A percentile compares a stretch with the other conserved stretches of the same genome.
Evolutionary conservation across 2,888 invertebrate genomes (phyloP).

Genomic region (Cynaeus angustus): DNA sequence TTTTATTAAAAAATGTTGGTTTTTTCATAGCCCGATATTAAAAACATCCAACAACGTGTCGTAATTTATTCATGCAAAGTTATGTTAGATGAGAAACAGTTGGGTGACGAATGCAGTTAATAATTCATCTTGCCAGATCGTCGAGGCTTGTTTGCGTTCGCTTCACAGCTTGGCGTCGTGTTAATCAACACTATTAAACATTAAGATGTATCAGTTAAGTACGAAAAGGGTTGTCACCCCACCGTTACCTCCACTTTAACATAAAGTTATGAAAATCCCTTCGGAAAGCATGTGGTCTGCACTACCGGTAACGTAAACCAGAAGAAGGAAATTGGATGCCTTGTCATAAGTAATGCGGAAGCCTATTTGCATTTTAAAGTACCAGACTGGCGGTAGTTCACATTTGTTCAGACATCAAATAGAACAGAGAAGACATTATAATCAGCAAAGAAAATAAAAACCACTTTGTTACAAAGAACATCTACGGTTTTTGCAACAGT

Average conservation of each 20-base stretch:
- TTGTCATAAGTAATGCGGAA: conserved; percentile 45
- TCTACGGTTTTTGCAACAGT: background rate
- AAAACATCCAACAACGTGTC: conserved; percentile 12
- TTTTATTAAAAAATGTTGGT: conserved; percentile 24
- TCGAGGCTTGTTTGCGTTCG: conserved; percentile 46
- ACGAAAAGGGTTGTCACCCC: conserved; percentile 18
- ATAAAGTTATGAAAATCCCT: conserved; percentile 26
- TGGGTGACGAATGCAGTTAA: conserved; percentile 46
- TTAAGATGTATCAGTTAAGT: conserved; percentile 41
- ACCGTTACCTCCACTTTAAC: conserved; percentile 5
- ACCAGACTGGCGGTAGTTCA: conserved; percentile 23
- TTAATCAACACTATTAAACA: conserved; percentile 46
- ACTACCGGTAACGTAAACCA: conserved; percentile 38
- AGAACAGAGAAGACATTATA: background rate
- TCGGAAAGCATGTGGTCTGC: conserved; percentile 19
- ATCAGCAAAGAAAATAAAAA: conserved; percentile 7
- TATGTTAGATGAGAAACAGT: conserved; percentile 31
- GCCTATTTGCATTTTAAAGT: conserved; percentile 49
- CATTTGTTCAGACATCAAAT: conserved; percentile 1
- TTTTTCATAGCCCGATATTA: conserved; percentile 14
- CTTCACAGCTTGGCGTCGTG: conserved; percentile 29
- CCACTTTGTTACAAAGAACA: background rate
- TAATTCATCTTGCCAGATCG: conserved; percentile 43
- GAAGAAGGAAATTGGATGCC: conserved; percentile 43
- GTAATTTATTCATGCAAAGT: conserved; percentile 41